phyloP scores from a whole-genome alignment of 2,113 vertebrate genomes.

The Gymnorhina tibicen region DNA sequence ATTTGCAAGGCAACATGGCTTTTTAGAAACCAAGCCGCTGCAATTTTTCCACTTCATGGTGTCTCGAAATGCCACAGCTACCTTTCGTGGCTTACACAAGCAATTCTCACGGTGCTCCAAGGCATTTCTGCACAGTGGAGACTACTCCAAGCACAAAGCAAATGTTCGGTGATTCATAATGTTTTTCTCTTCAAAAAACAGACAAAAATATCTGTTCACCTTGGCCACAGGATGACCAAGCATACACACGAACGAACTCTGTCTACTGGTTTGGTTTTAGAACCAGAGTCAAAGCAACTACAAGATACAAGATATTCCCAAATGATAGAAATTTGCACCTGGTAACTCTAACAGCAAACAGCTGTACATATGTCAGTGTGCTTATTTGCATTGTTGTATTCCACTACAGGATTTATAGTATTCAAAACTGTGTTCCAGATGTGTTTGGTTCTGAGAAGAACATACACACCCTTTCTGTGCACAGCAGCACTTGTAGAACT shows the following conservation, averaged over 20 bases:
- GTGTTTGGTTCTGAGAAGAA: neutral
- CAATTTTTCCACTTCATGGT: neutral
- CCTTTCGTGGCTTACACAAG: neutral
- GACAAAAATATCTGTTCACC: neutral
- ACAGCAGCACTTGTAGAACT: neutral
- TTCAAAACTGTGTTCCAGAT: neutral
- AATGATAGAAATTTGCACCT: neutral
- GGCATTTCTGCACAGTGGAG: neutral
- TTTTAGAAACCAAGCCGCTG: neutral
- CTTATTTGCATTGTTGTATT: neutral
- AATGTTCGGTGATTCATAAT: neutral
- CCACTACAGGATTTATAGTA: neutral
- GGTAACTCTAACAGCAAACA: neutral
- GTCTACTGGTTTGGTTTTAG: neutral
- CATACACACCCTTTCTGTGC: neutral
- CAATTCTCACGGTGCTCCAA: neutral
- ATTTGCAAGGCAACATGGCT: neutral
- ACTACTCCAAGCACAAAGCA: neutral
- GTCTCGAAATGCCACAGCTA: neutral
- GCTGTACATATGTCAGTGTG: fast-evolving
- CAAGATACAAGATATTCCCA: neutral
- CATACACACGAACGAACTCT: neutral
- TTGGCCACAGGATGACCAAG: neutral
- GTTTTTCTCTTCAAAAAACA: neutral
- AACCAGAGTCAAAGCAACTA: neutral